Conservation (phyloP, 2,888 invertebrate species). For the Tortrix viridana region DNA sequence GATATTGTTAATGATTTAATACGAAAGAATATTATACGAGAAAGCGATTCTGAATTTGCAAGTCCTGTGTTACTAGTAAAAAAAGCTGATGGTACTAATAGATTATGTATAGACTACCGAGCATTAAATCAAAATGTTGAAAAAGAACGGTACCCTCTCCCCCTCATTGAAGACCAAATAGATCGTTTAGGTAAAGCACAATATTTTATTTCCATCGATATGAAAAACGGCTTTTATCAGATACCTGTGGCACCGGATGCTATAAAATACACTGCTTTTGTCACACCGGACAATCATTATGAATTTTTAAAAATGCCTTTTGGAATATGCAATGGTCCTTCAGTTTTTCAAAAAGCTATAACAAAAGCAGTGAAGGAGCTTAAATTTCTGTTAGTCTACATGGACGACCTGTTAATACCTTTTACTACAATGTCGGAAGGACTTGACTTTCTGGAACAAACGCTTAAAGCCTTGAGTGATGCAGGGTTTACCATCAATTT, state of each 20-base stretch:
- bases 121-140: neutral
- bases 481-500: slow-evolving; percentile 3
- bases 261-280: slow-evolving; percentile 1
- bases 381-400: neutral
- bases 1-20: neutral
- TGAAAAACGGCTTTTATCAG: neutral
- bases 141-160: slow-evolving; percentile 2
- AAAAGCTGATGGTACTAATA: neutral
- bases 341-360: slow-evolving; percentile 1
- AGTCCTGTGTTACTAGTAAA: neutral
- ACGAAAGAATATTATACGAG: neutral
- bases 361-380: neutral
- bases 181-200: slow-evolving; percentile 1
- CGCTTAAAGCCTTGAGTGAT: neutral
- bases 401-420: neutral
- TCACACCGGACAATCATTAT: neutral
- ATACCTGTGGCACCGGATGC: neutral
- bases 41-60: slow-evolving; percentile 3
- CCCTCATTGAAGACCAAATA: slow-evolving; percentile 3
- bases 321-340: neutral
- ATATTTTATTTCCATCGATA: slow-evolving; percentile 1
- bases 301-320: neutral
- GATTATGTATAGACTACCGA: neutral
- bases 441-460: neutral
- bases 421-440: neutral